A percentile compares a stretch with the other conserved stretches of the same genome.
These are phyloP conservation scores for Arbacia lixula DNA, from an alignment of 53 echinoderm and acorn worm genomes.

Conservation along the genomic window DNA sequence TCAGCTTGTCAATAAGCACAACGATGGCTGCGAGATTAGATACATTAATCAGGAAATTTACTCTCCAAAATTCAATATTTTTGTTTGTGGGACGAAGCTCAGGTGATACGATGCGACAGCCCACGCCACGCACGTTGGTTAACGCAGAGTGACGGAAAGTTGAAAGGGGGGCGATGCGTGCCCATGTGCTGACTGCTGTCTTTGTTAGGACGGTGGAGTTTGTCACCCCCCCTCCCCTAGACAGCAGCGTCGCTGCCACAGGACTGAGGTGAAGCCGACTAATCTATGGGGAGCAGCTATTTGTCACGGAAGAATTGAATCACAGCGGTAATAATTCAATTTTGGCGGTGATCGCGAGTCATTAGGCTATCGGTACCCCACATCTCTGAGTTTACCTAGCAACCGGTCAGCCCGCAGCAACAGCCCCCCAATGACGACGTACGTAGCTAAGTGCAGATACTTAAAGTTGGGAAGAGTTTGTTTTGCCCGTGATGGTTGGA, in stretches of 20 bases:
- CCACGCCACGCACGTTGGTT: conserved; percentile 2
- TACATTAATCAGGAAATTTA: conserved; percentile 29
- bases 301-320: conserved; percentile 63
- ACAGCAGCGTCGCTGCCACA: background rate
- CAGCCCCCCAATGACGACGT: no score
- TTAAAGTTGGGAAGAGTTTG: no score
- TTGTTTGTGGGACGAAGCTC: background rate
- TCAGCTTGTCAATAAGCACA: no score
- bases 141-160: background rate
- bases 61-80: conserved; percentile 14
- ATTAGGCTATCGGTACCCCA: conserved; percentile 40
- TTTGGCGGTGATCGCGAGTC: conserved; percentile 29
- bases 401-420: no score
- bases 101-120: conserved; percentile 3
- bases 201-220: no score
- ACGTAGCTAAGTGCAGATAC: no score
- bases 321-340: conserved; percentile 54
- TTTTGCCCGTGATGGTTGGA: no score
- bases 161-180: background rate
- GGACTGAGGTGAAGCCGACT: background rate
- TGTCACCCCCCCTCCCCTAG: background rate
- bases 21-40: conserved; percentile 42
- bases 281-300: conserved; percentile 55
- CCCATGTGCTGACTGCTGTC: background rate
- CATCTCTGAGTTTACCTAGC: no score